Base-by-base conservation (phyloP, 2,888 invertebrate species). In the Stramonita haemastoma region DNA sequence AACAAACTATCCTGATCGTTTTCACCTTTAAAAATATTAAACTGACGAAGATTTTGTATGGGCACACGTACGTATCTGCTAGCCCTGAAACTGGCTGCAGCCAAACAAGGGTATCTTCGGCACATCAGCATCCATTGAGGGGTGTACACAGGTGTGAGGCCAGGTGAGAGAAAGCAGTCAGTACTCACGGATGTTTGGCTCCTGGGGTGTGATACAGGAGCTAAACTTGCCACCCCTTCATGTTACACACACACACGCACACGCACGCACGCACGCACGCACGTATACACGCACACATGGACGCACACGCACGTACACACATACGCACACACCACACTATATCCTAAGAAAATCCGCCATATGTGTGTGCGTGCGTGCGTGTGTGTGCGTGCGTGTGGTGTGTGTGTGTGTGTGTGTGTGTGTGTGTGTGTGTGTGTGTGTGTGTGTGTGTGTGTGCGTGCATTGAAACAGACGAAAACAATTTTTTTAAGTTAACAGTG, bases 331-430 rank as follows among this genome's bases (percentile, higher is more conserved):
- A 26, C 26, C 26, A 13, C 66, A 66, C 66, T 66, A 66, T 66
- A 1, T 66, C 66, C 26, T 66, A 66, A 13, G 19, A 66, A 26
- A 22, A 22, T 6, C 66, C 66, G 26, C 66, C 26, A 26, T 66
- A 15, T 34, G 32, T 2, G 15, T 32, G 32, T 1, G 4, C 11
- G 5, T 79, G 17, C n/a, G n/a, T n/a, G n/a, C n/a, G n/a, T n/a
- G 11, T 6, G 77, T 77, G 34, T 34, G 32, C 13, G 15, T 32
- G 32, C 2, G 4, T 11, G 5, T 79, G 17, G 32, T 32, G 77
- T 79, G 77, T 79, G 77, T 79, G 32, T 32, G 77, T 15, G 32
- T 79, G 79, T 79, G 79, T 32, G 34, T 79, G 32, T 79, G 77
- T 17, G 77, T 77, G 15, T 77, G 29, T 77, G 29, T 77, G 29